Conservation (phyloP, 2,797 vertebrate species). For the Galaxias olidus region DNA sequence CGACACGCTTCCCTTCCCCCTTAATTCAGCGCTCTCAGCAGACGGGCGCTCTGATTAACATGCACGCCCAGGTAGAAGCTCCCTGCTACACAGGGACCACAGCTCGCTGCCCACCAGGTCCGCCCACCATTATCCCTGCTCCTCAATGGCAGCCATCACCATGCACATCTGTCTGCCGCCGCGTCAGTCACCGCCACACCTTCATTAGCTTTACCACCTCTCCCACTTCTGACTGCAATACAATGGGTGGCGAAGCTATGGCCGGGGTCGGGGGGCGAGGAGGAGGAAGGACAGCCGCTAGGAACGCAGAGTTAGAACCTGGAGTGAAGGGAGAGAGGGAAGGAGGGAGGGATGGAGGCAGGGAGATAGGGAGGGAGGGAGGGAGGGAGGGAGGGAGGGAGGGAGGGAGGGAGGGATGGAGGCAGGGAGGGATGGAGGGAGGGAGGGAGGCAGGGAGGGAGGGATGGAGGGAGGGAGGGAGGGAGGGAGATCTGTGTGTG, state of each 20-base stretch:
- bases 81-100: conserved; percentile 57
- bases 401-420: conserved; percentile 20
- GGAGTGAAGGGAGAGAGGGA: not conserved
- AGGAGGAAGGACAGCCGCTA: conserved; percentile 4
- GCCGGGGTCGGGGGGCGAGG: conserved; percentile 14
- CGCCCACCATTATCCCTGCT: conserved; percentile 64
- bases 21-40: conserved; percentile 65
- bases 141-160: conserved; percentile 64
- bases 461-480: not conserved
- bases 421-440: conserved; percentile 46
- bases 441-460: not conserved
- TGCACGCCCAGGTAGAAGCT: conserved; percentile 70
- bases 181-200: conserved; percentile 60
- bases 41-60: conserved; percentile 69
- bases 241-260: conserved; percentile 48
- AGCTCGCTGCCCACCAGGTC: conserved; percentile 59
- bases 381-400: conserved; percentile 9
- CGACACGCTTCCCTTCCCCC: conserved; percentile 67
- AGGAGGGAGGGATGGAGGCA: not conserved
- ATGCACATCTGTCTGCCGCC: conserved; percentile 63
- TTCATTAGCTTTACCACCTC: conserved; percentile 70
- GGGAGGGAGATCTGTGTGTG: conserved; percentile 11
- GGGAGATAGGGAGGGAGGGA: conserved; percentile 15
- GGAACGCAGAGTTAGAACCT: conserved; percentile 19
- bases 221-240: conserved; percentile 57